Evolutionary conservation across 2,888 invertebrate genomes (phyloP).

Genomic region (Lepidochrysops patricia): DNA sequence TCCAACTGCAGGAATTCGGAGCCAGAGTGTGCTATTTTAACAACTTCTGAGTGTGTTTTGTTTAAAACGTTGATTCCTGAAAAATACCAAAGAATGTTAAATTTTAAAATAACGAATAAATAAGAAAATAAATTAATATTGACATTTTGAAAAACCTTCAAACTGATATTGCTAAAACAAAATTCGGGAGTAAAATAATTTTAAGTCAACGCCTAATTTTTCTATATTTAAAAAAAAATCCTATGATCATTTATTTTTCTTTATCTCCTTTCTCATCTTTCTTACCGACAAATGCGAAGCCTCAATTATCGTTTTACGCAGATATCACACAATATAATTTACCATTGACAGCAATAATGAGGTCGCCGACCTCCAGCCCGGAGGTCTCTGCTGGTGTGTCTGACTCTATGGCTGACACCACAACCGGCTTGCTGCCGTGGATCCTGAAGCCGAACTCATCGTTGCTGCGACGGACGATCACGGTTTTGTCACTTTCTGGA

Average conservation of each 20-base stretch:
- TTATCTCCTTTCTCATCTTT: too few species aligned
- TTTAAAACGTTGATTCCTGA: slow-evolving; percentile 88
- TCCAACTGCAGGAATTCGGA: slow-evolving; percentile 90
- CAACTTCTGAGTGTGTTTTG: slow-evolving; percentile 94
- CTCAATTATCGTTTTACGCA: too few species aligned
- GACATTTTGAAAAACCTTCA: too few species aligned
- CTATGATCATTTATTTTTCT: too few species aligned
- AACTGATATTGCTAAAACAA: too few species aligned
- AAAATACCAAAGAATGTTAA: slow-evolving; percentile 31
- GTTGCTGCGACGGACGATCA: slow-evolving; percentile 85
- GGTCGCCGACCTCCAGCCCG: slow-evolving; percentile 94
- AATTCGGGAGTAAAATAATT: too few species aligned
- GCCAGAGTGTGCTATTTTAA: slow-evolving; percentile 92
- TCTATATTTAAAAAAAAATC: too few species aligned
- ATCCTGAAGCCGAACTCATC: slow-evolving; percentile 97
- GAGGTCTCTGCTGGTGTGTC: slow-evolving; percentile 95
- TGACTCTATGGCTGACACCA: slow-evolving; percentile 95
- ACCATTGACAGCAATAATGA: slow-evolving; percentile 92
- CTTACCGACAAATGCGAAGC: too few species aligned
- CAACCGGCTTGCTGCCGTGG: slow-evolving; percentile 96
- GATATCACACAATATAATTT: too few species aligned
- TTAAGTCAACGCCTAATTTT: too few species aligned
- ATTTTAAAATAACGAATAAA: too few species aligned
- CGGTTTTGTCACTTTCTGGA: slow-evolving; percentile 90
- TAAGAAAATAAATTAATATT: too few species aligned